These are phyloP conservation scores for Equus przewalskii DNA, from an alignment of 2,113 vertebrate species.

Conservation along the genomic window DNA sequence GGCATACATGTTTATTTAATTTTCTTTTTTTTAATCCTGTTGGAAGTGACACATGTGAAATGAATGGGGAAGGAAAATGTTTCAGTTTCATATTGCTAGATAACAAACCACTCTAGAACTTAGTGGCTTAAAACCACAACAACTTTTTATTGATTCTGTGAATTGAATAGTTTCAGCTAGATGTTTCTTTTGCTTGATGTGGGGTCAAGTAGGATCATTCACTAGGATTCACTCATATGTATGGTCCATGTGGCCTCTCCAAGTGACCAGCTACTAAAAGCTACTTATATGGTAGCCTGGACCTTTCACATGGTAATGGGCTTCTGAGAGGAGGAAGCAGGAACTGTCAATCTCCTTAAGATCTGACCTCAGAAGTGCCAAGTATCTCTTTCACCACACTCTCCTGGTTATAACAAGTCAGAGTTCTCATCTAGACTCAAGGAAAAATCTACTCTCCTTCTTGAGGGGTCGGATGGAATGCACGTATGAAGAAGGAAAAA, in stretches of 20 bases:
- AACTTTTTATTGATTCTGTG: neutral
- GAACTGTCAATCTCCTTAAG: neutral
- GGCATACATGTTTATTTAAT: neutral
- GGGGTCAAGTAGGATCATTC: neutral
- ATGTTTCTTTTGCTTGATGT: neutral
- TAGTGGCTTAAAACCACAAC: neutral
- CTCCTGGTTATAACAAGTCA: neutral
- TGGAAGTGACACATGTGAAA: neutral
- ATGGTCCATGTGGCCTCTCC: neutral
- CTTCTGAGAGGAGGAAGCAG: neutral
- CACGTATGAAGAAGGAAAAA: neutral
- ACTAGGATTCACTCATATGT: neutral
- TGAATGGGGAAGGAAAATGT: neutral
- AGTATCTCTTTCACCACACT: neutral
- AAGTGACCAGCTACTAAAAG: neutral
- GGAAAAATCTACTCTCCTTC: neutral
- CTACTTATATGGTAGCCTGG: neutral
- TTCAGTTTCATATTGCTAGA: neutral
- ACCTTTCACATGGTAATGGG: neutral
- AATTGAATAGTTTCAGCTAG: neutral
- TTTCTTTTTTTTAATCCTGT: conserved; percentile 29
- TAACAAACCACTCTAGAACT: neutral
- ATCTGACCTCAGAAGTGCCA: neutral
- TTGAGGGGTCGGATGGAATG: neutral
- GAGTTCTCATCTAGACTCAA: neutral